Conservation (phyloP, 1,140 invertebrate species). For the Cyphomyrmex costatus region DNA sequence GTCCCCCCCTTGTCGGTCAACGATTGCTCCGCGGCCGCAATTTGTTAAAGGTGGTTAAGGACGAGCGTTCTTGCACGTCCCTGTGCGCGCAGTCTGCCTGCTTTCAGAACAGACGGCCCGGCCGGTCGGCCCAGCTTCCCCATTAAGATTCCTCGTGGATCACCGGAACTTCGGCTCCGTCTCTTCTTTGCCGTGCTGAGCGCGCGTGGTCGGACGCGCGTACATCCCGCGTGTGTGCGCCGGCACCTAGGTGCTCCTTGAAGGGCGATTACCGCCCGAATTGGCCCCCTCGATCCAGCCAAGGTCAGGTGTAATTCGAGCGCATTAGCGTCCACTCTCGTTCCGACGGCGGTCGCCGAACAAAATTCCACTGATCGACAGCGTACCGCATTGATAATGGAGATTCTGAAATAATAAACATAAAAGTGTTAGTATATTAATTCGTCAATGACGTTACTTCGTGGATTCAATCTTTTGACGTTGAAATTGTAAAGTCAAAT, state of each 20-base stretch:
- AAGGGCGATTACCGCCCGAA: conserved; percentile 72
- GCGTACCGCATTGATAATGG: background rate
- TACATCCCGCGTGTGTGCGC: conserved; percentile 37
- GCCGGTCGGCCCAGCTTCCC: conserved; percentile 55
- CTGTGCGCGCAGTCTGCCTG: conserved; percentile 41
- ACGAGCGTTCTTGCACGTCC: conserved; percentile 75
- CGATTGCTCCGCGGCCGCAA: conserved; percentile 71
- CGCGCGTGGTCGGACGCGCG: conserved; percentile 40
- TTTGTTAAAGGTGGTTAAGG: conserved; percentile 78
- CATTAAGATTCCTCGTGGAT: conserved; percentile 80
- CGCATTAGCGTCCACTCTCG: conserved; percentile 68
- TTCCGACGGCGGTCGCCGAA: background rate
- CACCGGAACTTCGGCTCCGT: conserved; percentile 76
- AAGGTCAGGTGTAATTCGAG: conserved; percentile 74
- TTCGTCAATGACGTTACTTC: background rate
- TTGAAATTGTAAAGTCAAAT: background rate
- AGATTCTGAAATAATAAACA: background rate
- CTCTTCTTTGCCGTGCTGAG: conserved; percentile 49
- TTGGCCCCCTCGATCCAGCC: conserved; percentile 65
- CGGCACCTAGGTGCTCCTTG: conserved; percentile 75
- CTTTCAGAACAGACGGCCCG: conserved; percentile 17
- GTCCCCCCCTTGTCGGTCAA: conserved; percentile 67
- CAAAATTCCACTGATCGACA: conserved; percentile 20
- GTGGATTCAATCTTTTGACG: background rate
- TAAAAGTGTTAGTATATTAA: background rate